These are phyloP conservation scores for Cacatua alba DNA, from an alignment of 2,113 vertebrate species.

Conservation along the genomic window DNA sequence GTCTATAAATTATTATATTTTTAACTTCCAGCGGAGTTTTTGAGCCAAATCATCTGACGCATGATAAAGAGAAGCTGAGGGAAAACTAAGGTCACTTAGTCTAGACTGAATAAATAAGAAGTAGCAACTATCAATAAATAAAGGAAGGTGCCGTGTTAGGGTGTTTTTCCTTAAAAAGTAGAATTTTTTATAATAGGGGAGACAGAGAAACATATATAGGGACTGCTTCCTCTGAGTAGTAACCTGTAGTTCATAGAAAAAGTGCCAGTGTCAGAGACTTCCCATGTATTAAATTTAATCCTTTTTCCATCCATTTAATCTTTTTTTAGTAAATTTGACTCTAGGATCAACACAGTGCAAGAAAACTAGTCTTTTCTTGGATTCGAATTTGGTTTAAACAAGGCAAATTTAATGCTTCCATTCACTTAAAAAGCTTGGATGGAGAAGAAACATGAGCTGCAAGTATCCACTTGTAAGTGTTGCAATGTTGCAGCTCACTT, in stretches of 20 bases:
- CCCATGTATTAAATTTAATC: not conserved
- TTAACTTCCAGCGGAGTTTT: not conserved
- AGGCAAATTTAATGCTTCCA: not conserved
- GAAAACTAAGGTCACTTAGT: not conserved
- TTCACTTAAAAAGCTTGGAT: not conserved
- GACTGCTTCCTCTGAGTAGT: not conserved
- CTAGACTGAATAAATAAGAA: not conserved
- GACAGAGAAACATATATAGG: not conserved
- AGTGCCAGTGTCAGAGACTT: not conserved
- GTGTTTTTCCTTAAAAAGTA: not conserved
- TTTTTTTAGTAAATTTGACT: not conserved
- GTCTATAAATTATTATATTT: not conserved
- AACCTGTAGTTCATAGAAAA: not conserved
- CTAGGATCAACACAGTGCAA: not conserved
- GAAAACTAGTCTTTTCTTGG: not conserved
- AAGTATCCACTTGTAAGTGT: not conserved
- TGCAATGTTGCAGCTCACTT: not conserved
- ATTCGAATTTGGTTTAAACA: not conserved
- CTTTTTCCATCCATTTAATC: not conserved
- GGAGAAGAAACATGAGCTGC: not conserved
- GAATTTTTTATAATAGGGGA: not conserved
- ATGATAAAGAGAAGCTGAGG: not conserved
- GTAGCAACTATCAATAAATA: not conserved
- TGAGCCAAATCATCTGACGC: not conserved
- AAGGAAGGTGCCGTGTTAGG: not conserved